A percentile compares a stretch with the other conserved stretches of the same genome.
Evolutionary conservation across 2,113 vertebrate genomes (phyloP).

Genomic region (Fregetta grallaria): DNA sequence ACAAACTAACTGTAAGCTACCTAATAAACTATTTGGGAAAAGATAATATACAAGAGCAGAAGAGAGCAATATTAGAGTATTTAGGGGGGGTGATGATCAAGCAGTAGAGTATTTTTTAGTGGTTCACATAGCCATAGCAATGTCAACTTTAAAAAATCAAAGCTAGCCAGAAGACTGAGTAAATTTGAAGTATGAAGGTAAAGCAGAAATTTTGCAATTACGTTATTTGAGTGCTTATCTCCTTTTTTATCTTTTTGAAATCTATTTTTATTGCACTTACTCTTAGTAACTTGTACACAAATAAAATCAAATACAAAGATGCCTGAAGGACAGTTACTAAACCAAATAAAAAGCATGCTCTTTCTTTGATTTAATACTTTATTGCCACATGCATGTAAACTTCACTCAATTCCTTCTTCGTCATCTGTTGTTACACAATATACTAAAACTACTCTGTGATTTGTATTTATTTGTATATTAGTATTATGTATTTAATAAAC

Average conservation of each 20-base stretch:
- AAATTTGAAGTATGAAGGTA: not conserved
- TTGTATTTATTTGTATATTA: not conserved
- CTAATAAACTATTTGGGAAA: not conserved
- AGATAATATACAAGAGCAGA: not conserved
- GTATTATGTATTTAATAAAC: not conserved
- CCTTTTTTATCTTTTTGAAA: not conserved
- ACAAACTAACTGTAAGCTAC: not conserved
- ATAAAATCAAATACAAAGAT: not conserved
- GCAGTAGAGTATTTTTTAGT: not conserved
- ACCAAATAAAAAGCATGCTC: not conserved
- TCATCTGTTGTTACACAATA: not conserved
- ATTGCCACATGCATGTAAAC: not conserved
- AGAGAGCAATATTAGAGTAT: not conserved
- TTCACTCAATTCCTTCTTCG: not conserved
- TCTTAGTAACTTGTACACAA: not conserved
- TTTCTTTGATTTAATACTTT: not conserved
- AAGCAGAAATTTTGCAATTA: not conserved
- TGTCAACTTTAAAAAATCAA: not conserved
- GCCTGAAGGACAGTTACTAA: not conserved
- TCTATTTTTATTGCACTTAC: not conserved
- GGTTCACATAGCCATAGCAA: not conserved
- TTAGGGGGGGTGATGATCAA: not conserved
- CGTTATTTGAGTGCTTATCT: not conserved
- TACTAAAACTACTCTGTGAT: not conserved
- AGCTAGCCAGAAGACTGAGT: not conserved